Conservation (phyloP, 2,113 vertebrate species). For the Spilogale gracilis region DNA sequence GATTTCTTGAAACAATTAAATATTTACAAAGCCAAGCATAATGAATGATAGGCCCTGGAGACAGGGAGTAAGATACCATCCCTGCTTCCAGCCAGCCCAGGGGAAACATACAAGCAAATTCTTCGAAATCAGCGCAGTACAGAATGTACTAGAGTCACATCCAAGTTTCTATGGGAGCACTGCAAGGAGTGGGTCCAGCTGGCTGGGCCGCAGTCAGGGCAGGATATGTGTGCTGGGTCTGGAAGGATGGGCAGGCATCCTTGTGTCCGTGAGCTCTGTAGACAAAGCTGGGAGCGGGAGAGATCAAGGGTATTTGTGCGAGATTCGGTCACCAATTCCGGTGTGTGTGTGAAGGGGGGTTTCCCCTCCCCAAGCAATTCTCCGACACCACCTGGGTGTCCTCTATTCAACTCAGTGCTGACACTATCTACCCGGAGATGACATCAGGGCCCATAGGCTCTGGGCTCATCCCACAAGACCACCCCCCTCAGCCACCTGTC, state of each 20-base stretch:
- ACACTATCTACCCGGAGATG: not conserved
- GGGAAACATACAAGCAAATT: fast-evolving
- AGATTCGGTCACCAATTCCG: not conserved
- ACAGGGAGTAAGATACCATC: fast-evolving
- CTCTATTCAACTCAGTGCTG: not conserved
- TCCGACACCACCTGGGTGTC: not conserved
- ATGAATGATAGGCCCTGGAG: not conserved
- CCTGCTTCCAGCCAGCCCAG: not conserved
- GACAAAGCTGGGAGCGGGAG: no score
- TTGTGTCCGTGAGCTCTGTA: not conserved
- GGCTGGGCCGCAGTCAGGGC: not conserved
- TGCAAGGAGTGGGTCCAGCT: no score
- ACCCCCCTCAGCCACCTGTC: fast-evolving
- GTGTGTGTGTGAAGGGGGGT: not conserved
- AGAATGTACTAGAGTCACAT: not conserved
- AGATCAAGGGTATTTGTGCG: not conserved
- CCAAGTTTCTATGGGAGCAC: not conserved
- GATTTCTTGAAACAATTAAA: not conserved
- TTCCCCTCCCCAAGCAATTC: not conserved
- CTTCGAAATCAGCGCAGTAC: not conserved
- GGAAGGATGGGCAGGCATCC: not conserved
- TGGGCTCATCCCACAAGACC: not conserved
- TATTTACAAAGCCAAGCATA: not conserved
- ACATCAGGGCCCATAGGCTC: no score
- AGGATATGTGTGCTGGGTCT: not conserved